A percentile compares a stretch with the other conserved stretches of the same genome.
Evolutionary conservation across 2,797 vertebrate species (phyloP).

Genomic region (Graptemys geographica): DNA sequence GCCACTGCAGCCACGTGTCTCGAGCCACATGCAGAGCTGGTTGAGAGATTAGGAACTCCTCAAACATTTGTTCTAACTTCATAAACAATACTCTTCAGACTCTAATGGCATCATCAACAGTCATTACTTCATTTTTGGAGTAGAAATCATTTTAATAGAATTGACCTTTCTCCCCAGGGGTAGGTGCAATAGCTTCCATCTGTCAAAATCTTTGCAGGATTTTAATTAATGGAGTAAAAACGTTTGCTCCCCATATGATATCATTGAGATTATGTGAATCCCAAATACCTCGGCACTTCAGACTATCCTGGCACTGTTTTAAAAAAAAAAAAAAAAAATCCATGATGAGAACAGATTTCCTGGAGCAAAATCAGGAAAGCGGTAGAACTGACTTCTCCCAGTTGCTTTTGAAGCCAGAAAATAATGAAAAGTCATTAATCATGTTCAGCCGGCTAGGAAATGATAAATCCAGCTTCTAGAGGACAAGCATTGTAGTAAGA

Average conservation of each 20-base stretch:
- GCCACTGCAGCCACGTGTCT: background rate
- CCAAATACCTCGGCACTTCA: background rate
- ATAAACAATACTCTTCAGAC: conserved; percentile 1
- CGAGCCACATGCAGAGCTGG: background rate
- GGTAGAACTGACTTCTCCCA: conserved; percentile 2
- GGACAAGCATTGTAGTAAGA: conserved; percentile 51
- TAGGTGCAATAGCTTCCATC: conserved; percentile 60
- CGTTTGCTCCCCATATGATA: background rate
- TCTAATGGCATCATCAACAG: conserved; percentile 29
- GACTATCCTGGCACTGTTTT: background rate
- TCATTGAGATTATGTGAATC: conserved; percentile 44
- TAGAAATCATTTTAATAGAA: conserved; percentile 53
- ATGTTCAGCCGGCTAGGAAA: conserved; percentile 43
- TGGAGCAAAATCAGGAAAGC: conserved; percentile 44
- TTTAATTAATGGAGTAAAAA: conserved; percentile 66
- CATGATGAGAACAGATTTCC: conserved; percentile 40
- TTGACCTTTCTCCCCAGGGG: conserved; percentile 62
- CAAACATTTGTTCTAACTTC: conserved; percentile 48
- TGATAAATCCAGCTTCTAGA: conserved; percentile 55
- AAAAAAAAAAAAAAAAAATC: background rate
- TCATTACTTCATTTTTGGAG: conserved; percentile 56
- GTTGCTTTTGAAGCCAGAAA: conserved; percentile 47
- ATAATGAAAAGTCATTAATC: conserved; percentile 59
- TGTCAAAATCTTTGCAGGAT: conserved; percentile 57
- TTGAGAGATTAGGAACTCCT: background rate